These are phyloP conservation scores for Sterrhoptilus dennistouni DNA, from an alignment of 2,113 vertebrate species.

Conservation along the genomic window DNA sequence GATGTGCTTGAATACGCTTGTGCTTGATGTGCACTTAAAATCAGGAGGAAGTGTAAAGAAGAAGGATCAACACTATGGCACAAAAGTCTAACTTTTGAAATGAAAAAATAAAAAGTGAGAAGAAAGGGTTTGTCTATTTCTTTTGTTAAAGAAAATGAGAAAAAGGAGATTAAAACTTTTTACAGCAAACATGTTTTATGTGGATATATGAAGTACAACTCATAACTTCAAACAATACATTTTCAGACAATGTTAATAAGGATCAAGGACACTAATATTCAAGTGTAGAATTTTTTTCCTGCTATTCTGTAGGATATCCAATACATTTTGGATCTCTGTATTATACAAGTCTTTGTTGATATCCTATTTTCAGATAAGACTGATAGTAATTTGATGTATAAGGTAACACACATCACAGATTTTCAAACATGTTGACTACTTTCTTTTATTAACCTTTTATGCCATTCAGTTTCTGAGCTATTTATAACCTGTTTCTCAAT, in stretches of 20 bases:
- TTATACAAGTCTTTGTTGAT: not conserved
- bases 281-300: accelerated
- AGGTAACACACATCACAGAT: not conserved
- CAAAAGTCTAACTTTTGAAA: not conserved
- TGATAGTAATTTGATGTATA: not conserved
- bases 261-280: not conserved
- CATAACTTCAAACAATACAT: not conserved
- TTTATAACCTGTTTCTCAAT: not conserved
- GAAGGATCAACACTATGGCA: not conserved
- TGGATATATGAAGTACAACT: accelerated
- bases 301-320: not conserved
- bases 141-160: not conserved
- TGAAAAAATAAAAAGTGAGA: not conserved
- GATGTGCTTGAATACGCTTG: not conserved
- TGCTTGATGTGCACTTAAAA: not conserved
- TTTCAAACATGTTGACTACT: not conserved
- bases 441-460: not conserved
- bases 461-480: not conserved
- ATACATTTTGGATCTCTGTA: not conserved
- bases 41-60: not conserved
- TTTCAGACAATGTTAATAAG: not conserved
- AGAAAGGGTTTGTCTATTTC: not conserved
- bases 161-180: not conserved
- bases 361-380: not conserved
- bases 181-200: not conserved